phyloP scores from a whole-genome alignment of 2,113 vertebrate genomes.

The Hassar affinis region DNA sequence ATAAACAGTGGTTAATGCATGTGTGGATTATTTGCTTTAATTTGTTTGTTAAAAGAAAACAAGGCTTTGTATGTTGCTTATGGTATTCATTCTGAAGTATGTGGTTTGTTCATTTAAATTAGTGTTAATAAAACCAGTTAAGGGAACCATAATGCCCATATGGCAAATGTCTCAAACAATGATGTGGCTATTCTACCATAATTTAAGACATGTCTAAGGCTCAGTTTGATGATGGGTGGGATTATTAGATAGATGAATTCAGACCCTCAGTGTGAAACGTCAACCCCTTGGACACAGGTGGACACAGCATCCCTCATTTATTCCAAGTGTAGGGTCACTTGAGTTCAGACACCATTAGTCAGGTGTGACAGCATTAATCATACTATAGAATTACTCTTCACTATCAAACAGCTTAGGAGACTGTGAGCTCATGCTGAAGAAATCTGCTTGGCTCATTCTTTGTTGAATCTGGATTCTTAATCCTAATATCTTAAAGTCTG shows the following conservation, averaged over 20 bases:
- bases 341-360: slow-evolving; percentile 49
- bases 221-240: slow-evolving; percentile 22
- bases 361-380: slow-evolving; percentile 50
- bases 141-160: background rate
- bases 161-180: slow-evolving; percentile 15
- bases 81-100: background rate
- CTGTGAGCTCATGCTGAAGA: slow-evolving; percentile 18
- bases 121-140: background rate
- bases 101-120: background rate
- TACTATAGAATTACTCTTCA: slow-evolving; percentile 34
- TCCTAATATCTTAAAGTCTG: background rate
- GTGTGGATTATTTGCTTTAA: background rate
- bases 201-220: slow-evolving; percentile 8
- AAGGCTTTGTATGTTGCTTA: background rate
- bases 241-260: slow-evolving; percentile 32
- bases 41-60: background rate
- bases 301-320: slow-evolving; percentile 40
- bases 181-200: slow-evolving; percentile 1
- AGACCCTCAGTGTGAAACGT: slow-evolving; percentile 6
- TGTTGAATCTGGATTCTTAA: background rate
- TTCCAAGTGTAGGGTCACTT: slow-evolving; percentile 28
- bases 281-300: slow-evolving; percentile 41
- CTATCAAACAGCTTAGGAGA: slow-evolving; percentile 21
- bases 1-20: background rate
- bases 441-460: background rate